Base-by-base conservation (phyloP, 92 coral and sea anemone species). In the Ricordea florida region DNA sequence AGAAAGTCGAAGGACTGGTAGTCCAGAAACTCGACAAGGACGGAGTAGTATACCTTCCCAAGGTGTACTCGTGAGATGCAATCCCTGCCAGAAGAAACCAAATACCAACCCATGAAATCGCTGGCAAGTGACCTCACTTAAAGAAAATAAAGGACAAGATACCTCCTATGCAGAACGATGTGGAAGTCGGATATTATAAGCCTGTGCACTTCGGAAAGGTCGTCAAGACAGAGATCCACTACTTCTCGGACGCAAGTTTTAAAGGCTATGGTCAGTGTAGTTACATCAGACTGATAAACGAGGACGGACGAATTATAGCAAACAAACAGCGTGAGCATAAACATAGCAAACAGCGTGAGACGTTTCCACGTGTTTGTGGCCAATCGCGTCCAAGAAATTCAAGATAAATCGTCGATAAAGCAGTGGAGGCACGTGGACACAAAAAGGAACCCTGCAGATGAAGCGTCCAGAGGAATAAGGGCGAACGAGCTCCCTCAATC, bases 1-100 rank as follows among this genome's bases (percentile, higher is more conserved):
- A 60, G 2, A 71, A 31, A 35, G 24, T 85, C 4, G 82, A 85
- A 1, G 88, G 88, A 4, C 59, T 90, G 37, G 63, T 80, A n/a
- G 91, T 46, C 10, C 23, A 56, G 72, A 24, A 81, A 10, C 85
- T 59, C 13, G 91, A 89, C 46, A 82, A 43, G 65, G 30, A 65
- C 1, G 75, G 61, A 1, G 24, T 74, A 47, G 72, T 87, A 5
- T 50, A 85, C 1, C 89, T 90, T 1, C 96, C 96, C 0, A 90
- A 85, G 72, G 41, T 86, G 3, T 76, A 90, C 66, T 63, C 62
- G 11, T 75, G 81, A 53, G 69, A 59, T 10, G 26, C 42, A 11
- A 87, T 87, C 11, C 93, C 79, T 4, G 76, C 74, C 24, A 78
- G 85, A 64, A 35, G 71, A 34, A 80, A 76, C 55, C 93, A 86